Conservation (phyloP, 2,888 invertebrate genomes). For the Byasa hedistus region DNA sequence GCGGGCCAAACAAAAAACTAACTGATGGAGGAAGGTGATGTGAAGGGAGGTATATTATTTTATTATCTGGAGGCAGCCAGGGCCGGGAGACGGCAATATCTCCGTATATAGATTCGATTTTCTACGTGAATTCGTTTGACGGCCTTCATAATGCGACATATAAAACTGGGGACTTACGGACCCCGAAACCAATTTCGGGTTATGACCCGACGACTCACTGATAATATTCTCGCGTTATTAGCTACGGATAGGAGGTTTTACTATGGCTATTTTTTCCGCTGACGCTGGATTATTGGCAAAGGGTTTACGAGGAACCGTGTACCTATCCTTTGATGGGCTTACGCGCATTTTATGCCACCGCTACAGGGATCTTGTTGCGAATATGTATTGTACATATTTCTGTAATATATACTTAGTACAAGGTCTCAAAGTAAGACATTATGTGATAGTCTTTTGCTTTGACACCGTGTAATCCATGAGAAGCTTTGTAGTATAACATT, state of each 20-base stretch:
- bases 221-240: conserved; percentile 81
- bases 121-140: conserved; percentile 82
- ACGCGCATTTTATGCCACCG: conserved; percentile 70
- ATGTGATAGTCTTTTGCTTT: too few relatives aligned
- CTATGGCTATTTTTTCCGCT: conserved; percentile 79
- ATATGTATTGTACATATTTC: conserved; percentile 14
- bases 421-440: too few relatives aligned
- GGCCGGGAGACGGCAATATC: conserved; percentile 72
- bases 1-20: conserved; percentile 43
- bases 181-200: conserved; percentile 81
- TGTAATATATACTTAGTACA: too few relatives aligned
- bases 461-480: too few relatives aligned
- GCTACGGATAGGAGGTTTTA: conserved; percentile 80
- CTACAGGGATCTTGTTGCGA: conserved; percentile 32
- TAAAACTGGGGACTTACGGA: conserved; percentile 81
- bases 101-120: conserved; percentile 81
- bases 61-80: conserved; percentile 76
- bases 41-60: conserved; percentile 78
- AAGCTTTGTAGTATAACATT: too few relatives aligned
- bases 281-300: conserved; percentile 74
- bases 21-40: conserved; percentile 47
- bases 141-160: conserved; percentile 81
- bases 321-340: conserved; percentile 44
- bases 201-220: conserved; percentile 81
- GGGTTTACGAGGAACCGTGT: conserved; percentile 68